A percentile compares a stretch with the other conserved stretches of the same genome.
Evolutionary conservation across 2,797 vertebrate species (phyloP).

Genomic region (Tachyglossus aculeatus): DNA sequence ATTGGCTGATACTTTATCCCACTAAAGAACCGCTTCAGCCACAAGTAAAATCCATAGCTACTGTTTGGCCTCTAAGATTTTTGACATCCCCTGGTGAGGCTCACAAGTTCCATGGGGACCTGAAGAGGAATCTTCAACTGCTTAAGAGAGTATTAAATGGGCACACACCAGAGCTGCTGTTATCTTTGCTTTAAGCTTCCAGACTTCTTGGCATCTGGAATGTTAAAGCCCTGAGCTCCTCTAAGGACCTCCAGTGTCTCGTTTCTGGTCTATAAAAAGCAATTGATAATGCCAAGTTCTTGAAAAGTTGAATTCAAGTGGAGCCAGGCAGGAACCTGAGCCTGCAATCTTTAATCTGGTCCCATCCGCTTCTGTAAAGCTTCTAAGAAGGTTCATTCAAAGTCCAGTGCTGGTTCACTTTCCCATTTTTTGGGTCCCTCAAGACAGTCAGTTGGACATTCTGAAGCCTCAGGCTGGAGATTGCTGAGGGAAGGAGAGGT

Average conservation of each 20-base stretch:
- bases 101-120: neutral
- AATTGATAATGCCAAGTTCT: neutral
- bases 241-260: neutral
- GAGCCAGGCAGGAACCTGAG: neutral
- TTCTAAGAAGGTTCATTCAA: neutral
- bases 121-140: neutral
- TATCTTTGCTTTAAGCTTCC: neutral
- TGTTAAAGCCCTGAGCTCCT: neutral
- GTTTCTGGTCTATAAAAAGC: neutral
- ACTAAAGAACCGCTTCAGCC: too few species aligned
- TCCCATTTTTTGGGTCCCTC: neutral
- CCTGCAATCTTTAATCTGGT: neutral
- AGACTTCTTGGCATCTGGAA: neutral
- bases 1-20: too few species aligned
- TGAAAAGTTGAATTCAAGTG: neutral
- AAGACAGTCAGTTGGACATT: too few species aligned
- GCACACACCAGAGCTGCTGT: neutral
- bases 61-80: too few species aligned
- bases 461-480: too few species aligned
- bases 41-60: too few species aligned
- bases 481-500: too few species aligned
- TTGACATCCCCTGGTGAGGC: too few species aligned
- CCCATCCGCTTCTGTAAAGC: neutral
- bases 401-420: neutral
- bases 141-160: neutral